A percentile compares a stretch with the other conserved stretches of the same genome.
phyloP scores from a whole-genome alignment of 2,888 invertebrate genomes.

The Malthinus flaveolus region DNA sequence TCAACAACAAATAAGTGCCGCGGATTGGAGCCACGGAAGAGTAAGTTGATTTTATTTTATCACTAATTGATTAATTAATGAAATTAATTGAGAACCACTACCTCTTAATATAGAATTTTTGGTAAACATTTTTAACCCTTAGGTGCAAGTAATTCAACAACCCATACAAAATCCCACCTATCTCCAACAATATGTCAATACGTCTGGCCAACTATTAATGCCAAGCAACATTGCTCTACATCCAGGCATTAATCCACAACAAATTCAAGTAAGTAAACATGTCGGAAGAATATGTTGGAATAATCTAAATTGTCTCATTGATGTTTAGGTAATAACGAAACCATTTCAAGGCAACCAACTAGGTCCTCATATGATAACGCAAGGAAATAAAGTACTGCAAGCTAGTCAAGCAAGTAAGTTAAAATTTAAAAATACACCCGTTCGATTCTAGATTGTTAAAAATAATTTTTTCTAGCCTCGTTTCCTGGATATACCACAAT shows the following conservation, averaged over 20 bases:
- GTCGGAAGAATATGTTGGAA: neutral
- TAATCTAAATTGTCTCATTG: neutral
- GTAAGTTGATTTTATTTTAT: conserved; percentile 31
- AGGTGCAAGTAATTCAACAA: conserved; percentile 83
- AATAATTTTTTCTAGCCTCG: conserved; percentile 53
- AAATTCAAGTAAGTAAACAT: conserved; percentile 73
- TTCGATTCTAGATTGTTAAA: neutral
- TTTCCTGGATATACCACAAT: conserved; percentile 80
- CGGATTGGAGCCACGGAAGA: conserved; percentile 73
- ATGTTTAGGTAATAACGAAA: conserved; percentile 75
- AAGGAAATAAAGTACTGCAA: conserved; percentile 74
- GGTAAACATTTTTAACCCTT: conserved; percentile 12
- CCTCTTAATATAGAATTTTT: neutral
- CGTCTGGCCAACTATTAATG: conserved; percentile 79
- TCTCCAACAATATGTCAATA: conserved; percentile 79
- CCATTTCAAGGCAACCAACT: conserved; percentile 80
- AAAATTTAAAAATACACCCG: neutral
- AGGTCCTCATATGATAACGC: conserved; percentile 78
- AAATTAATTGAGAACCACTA: neutral
- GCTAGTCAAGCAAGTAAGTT: conserved; percentile 63
- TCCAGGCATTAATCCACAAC: conserved; percentile 75
- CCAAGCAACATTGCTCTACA: conserved; percentile 78
- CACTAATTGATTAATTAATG: no score
- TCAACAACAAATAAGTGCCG: conserved; percentile 62
- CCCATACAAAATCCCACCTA: conserved; percentile 76